Evolutionary conservation across 2,113 vertebrate species (phyloP), one percentile per base, ranked within the genome.

Genomic region (Petaurus breviceps): DNA sequence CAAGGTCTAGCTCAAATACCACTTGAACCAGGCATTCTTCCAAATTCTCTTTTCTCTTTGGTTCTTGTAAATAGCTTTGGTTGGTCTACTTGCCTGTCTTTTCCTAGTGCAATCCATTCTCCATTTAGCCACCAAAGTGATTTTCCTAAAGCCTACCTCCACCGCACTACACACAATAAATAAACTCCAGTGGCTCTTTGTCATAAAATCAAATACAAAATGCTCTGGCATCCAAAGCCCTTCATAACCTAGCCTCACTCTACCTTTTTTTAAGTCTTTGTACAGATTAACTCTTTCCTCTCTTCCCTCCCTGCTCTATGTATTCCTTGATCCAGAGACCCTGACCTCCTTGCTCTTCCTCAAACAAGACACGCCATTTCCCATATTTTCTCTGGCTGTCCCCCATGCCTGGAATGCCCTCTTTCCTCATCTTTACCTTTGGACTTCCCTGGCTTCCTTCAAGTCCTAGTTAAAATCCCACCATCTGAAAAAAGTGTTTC

Each of bases 231-330:
- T 94, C 95, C 89, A 50, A 95, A 53, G 91, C 52, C 46, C 16
- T 51, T 0, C 14, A 26, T 43, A 55, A 37, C 46, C 61, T 84
- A 97, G 50, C 12, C 91, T 95, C 55, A 23, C 91, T 95, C 37
- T 93, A 89, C 90, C 7, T 51, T 43, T 57, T 14, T 31, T 96
- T 94, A 91, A n/a, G 89, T 77, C 91, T 93, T 23, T 50, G 37
- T 52, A 89, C 54, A 96, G 51, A 16, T 50, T 52, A 94, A 94
- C 68, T 0, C 1, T 50, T 89, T 47, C 8, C 23, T 25, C 5
- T 52, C 50, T 7, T 91, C 28, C 12, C 91, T 37, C 0, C 28
- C 92, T 84, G 51, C 84, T 37, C 51, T 28, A 37, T 28, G 92
- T 55, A 31, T 1, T 43, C 31, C 12, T 68, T 68, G 61, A 68